These are phyloP conservation scores for Campoplex capitator DNA, from an alignment of 2,888 invertebrate species.

Conservation along the genomic window DNA sequence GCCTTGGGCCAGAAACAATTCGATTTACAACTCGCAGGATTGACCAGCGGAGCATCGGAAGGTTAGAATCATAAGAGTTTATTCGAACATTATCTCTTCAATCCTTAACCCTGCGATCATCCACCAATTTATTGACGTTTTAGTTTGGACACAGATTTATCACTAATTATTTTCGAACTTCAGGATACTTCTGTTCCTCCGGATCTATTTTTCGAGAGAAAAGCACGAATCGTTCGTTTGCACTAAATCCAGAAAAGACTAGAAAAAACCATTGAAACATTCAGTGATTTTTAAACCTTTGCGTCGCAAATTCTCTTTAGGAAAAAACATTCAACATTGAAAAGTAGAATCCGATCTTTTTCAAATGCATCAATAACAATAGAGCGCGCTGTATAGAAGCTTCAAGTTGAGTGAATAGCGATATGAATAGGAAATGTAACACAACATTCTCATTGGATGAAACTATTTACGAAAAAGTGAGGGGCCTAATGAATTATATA, in stretches of 20 bases:
- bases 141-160: not conserved
- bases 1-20: slow-evolving; percentile 80
- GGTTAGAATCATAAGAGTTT: slow-evolving; percentile 73
- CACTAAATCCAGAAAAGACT: not conserved
- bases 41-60: slow-evolving; percentile 81
- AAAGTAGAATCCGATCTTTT: too few relatives aligned
- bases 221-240: not conserved
- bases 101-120: not conserved
- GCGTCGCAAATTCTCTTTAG: too few relatives aligned
- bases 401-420: not conserved
- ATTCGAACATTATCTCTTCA: not conserved
- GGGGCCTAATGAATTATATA: too few relatives aligned
- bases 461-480: not conserved
- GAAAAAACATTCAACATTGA: too few relatives aligned
- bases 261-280: not conserved
- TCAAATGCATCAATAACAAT: too few relatives aligned
- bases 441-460: not conserved
- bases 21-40: slow-evolving; percentile 76
- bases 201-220: not conserved
- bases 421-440: not conserved
- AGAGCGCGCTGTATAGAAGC: not conserved
- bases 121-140: not conserved
- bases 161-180: too few relatives aligned
- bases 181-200: too few relatives aligned
- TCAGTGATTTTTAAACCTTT: too few relatives aligned